A percentile compares a stretch with the other conserved stretches of the same genome.
These are phyloP conservation scores for Celastrina argiolus DNA, from an alignment of 2,888 invertebrate genomes.

Conservation along the genomic window DNA sequence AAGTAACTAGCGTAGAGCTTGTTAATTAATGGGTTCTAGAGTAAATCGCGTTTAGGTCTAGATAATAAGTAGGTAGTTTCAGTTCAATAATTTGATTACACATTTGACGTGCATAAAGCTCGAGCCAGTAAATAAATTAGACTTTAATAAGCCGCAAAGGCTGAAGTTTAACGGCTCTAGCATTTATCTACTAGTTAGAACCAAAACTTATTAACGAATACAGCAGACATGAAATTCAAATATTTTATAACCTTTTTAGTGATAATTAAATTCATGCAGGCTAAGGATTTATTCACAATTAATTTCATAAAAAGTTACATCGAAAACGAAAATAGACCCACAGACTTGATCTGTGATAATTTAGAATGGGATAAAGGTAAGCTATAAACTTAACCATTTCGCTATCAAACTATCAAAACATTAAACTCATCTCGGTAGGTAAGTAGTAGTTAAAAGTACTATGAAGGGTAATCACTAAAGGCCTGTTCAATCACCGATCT, in stretches of 20 bases:
- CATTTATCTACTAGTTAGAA: too few species aligned
- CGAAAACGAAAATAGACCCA: slow-evolving; percentile 49
- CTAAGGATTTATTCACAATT: slow-evolving; percentile 27
- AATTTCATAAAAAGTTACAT: slow-evolving; percentile 47
- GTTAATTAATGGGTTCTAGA: too few species aligned
- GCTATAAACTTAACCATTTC: slow-evolving; percentile 32
- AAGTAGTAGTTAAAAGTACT: too few species aligned
- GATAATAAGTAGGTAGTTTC: too few species aligned
- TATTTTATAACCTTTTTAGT: not conserved
- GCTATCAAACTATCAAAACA: too few species aligned
- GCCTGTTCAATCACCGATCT: too few species aligned
- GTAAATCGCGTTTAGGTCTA: too few species aligned
- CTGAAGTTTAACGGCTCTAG: not conserved
- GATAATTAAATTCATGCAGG: not conserved
- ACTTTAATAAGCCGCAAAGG: not conserved
- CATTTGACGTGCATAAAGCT: not conserved
- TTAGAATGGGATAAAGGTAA: slow-evolving; percentile 53
- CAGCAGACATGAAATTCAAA: not conserved
- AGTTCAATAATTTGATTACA: too few species aligned
- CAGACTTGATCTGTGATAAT: slow-evolving; percentile 42
- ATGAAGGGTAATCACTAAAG: too few species aligned
- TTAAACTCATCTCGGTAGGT: too few species aligned
- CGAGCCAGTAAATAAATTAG: not conserved
- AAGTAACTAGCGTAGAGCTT: too few species aligned
- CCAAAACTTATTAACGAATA: too few species aligned